phyloP scores from a whole-genome alignment of 1,140 invertebrate genomes.

The Penaeus chinensis region DNA sequence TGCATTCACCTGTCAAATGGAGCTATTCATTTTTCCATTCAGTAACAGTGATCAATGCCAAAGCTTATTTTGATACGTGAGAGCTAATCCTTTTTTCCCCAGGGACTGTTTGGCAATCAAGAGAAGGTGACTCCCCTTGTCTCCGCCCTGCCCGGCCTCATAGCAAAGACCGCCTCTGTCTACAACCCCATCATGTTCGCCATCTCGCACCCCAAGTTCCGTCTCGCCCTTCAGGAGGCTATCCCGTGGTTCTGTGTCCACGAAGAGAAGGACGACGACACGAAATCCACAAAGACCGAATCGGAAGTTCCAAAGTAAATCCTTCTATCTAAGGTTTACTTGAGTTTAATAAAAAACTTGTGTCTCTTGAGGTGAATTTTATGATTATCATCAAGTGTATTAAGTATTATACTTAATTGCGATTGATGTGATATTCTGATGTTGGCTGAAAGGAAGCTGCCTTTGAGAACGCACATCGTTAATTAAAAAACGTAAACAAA shows the following conservation, averaged over 20 bases:
- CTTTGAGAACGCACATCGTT: too few species aligned
- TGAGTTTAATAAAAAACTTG: too few species aligned
- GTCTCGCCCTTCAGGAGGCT: slow-evolving; percentile 63
- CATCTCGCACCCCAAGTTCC: slow-evolving; percentile 72
- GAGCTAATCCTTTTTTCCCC: background rate
- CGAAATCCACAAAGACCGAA: background rate
- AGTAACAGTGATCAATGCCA: too few species aligned
- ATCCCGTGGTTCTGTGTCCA: background rate
- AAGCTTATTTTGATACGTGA: too few species aligned
- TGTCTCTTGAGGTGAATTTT: too few species aligned
- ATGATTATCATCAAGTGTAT: too few species aligned
- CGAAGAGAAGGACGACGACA: background rate
- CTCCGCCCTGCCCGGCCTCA: slow-evolving; percentile 48
- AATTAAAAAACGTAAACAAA: too few species aligned
- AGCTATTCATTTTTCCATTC: background rate
- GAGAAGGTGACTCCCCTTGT: slow-evolving; percentile 65
- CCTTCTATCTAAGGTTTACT: too few species aligned
- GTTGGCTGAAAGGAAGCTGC: too few species aligned
- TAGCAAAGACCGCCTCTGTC: slow-evolving; percentile 55
- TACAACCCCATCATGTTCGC: slow-evolving; percentile 60
- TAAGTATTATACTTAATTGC: too few species aligned
- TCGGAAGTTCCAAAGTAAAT: too few species aligned
- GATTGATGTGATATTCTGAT: too few species aligned
- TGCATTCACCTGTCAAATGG: slow-evolving; percentile 45
- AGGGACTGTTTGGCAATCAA: slow-evolving; percentile 65